Percentiles rank a stretch among this genome's conserved stretches.
Conservation (phyloP, 2,888 invertebrate genomes). For the Alloplasta piceator region DNA sequence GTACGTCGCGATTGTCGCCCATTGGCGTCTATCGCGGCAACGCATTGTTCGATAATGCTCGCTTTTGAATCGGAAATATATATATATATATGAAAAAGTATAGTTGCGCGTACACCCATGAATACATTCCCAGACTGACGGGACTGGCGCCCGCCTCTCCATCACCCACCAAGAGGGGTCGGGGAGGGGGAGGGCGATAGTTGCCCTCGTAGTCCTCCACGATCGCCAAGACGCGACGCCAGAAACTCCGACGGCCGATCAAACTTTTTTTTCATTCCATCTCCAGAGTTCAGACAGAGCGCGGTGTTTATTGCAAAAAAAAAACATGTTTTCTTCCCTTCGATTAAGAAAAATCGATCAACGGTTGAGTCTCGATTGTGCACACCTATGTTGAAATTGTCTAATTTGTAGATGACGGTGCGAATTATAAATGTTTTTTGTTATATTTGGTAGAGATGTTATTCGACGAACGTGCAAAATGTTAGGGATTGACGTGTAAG, state of each 20-base stretch:
- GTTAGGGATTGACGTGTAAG: too few relatives aligned
- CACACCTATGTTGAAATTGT: too few relatives aligned
- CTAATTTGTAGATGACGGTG: too few relatives aligned
- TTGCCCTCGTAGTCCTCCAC: neutral
- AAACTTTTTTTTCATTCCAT: neutral
- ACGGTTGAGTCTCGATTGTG: too few relatives aligned
- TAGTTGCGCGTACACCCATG: constrained; percentile 47
- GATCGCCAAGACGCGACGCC: constrained; percentile 19
- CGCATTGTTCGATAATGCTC: constrained; percentile 79
- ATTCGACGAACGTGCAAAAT: too few relatives aligned
- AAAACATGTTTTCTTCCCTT: too few relatives aligned
- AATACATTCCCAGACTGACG: constrained; percentile 79
- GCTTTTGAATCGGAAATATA: constrained; percentile 53
- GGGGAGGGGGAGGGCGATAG: too few relatives aligned
- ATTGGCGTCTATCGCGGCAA: constrained; percentile 65
- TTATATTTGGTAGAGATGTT: too few relatives aligned
- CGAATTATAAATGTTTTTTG: too few relatives aligned
- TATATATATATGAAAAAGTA: constrained; percentile 19
- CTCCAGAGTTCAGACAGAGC: neutral
- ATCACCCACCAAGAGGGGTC: constrained; percentile 58
- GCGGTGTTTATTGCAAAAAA: too few relatives aligned
- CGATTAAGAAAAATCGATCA: too few relatives aligned
- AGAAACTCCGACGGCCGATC: neutral
- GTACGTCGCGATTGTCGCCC: neutral
- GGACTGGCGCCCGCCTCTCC: constrained; percentile 77